A percentile compares a stretch with the other conserved stretches of the same genome.
Conservation (phyloP, 2,888 invertebrate genomes). For the Lepidonotus clava region DNA sequence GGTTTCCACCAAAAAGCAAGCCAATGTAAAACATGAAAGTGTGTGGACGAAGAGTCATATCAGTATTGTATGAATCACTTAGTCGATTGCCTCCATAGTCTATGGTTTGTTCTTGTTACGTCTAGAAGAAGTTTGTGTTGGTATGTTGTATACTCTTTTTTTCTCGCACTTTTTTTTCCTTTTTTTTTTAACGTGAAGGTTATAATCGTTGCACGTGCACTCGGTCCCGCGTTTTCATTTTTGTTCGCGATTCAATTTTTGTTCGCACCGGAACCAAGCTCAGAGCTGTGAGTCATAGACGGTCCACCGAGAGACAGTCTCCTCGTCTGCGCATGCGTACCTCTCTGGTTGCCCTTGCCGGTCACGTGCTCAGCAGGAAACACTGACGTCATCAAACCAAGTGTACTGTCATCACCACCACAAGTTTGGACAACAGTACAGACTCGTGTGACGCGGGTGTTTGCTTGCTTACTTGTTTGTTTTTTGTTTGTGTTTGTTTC, state of each 20-base stretch:
- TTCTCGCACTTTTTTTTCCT: neutral
- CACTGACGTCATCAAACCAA: slow-evolving; percentile 40
- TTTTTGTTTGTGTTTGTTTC: too few species aligned
- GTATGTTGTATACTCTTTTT: slow-evolving; percentile 16
- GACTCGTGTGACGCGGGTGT: slow-evolving; percentile 10
- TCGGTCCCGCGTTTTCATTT: neutral
- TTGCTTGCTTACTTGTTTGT: too few species aligned
- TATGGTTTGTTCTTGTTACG: neutral
- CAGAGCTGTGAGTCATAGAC: neutral
- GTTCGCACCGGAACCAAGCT: neutral
- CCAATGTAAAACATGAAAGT: slow-evolving; percentile 46
- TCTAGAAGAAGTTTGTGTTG: slow-evolving; percentile 19
- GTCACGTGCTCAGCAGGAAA: slow-evolving; percentile 36
- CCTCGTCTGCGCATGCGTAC: slow-evolving; percentile 4
- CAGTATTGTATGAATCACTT: slow-evolving; percentile 41
- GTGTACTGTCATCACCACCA: slow-evolving; percentile 47
- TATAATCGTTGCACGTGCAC: slow-evolving; percentile 45
- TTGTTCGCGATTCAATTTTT: too few species aligned
- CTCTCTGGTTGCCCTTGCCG: slow-evolving; percentile 20
- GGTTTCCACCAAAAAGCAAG: slow-evolving; percentile 53
- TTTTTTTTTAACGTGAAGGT: slow-evolving; percentile 38
- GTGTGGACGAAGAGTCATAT: slow-evolving; percentile 38
- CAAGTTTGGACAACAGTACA: slow-evolving; percentile 42
- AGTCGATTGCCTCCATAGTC: slow-evolving; percentile 38
- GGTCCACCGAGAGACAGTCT: neutral